Evolutionary conservation across 2,797 vertebrate genomes (phyloP).

Genomic region (Cygnus olor): DNA sequence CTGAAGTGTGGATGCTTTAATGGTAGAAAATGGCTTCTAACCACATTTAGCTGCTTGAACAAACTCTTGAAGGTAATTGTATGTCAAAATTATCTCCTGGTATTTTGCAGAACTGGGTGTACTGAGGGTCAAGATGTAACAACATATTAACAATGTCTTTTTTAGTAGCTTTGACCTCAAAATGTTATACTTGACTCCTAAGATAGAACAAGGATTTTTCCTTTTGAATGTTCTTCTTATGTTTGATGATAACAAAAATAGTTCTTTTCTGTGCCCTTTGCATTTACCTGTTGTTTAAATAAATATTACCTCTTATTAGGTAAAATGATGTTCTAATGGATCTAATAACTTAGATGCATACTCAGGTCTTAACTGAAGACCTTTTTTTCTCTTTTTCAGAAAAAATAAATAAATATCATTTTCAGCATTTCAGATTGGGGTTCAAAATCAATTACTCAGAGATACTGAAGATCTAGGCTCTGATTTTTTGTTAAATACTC

Average conservation of each 20-base stretch:
- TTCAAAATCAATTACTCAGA: background rate
- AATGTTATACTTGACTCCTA: background rate
- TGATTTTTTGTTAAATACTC: background rate
- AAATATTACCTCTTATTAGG: background rate
- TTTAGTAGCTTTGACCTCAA: slow-evolving; percentile 15
- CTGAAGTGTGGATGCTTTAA: background rate
- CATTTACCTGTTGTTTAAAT: background rate
- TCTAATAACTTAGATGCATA: background rate
- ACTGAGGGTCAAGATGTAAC: slow-evolving; percentile 14
- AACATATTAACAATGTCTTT: background rate
- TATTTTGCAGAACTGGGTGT: background rate
- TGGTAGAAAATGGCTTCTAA: slow-evolving; percentile 23
- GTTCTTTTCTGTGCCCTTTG: background rate
- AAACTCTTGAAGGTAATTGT: background rate
- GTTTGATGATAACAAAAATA: background rate
- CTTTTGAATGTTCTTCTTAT: background rate
- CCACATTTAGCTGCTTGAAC: background rate
- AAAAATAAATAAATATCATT: background rate
- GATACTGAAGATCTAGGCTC: background rate
- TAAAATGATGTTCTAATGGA: background rate
- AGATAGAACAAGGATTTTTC: background rate
- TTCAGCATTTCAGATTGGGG: background rate
- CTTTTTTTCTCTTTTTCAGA: background rate
- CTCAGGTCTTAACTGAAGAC: background rate
- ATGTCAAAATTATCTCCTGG: background rate